These are phyloP conservation scores for Lycocerus yunnanus DNA, from an alignment of 2,888 invertebrate genomes.

Conservation along the genomic window DNA sequence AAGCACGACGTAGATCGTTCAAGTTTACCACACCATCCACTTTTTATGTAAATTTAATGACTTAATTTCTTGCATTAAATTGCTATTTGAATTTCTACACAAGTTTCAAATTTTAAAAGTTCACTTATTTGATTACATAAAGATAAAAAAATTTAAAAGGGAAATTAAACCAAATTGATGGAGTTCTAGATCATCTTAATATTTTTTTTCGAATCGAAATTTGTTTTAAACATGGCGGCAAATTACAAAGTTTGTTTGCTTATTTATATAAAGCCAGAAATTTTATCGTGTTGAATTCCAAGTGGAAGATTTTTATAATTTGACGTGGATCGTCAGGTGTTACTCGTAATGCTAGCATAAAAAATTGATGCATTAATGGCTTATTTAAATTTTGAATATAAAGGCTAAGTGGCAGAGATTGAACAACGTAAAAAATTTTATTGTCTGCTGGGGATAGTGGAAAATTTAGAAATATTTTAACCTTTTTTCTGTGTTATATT, in stretches of 20 bases:
- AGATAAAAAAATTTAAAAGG: background rate
- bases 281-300: background rate
- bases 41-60: background rate
- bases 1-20: background rate
- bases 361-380: background rate
- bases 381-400: background rate
- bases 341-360: background rate
- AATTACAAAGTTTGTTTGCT: background rate
- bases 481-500: too few relatives aligned
- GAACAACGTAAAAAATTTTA: background rate
- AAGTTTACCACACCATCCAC: background rate
- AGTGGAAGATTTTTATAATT: background rate
- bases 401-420: background rate
- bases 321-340: background rate
- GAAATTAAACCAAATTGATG: background rate
- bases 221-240: background rate
- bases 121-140: background rate
- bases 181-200: background rate
- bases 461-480: background rate
- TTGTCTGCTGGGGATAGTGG: background rate
- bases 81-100: background rate
- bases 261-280: background rate
- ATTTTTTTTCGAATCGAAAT: background rate
- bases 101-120: background rate
- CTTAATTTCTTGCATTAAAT: background rate